phyloP scores from a whole-genome alignment of 2,797 vertebrate genomes.

The Chaetophractus vellerosus region DNA sequence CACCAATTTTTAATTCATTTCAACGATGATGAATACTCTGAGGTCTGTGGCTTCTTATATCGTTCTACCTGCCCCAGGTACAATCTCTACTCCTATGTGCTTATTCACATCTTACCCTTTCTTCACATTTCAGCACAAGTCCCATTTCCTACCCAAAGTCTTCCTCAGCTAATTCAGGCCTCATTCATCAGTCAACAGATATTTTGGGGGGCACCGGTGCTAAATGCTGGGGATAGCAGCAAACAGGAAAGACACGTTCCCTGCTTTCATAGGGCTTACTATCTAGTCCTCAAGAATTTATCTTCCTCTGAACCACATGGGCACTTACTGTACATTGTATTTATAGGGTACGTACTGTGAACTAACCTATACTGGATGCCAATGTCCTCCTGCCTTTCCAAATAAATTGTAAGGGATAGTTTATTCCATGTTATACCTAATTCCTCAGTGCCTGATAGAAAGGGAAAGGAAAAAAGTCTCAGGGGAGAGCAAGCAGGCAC shows the following conservation, averaged over 20 bases:
- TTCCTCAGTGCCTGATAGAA: not conserved
- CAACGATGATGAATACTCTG: not conserved
- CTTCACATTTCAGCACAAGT: constrained; percentile 28
- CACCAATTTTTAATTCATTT: not conserved
- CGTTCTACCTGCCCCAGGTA: not conserved
- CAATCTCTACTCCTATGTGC: not conserved
- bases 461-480: not conserved
- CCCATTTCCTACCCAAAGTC: not conserved
- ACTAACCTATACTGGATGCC: not conserved
- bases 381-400: not conserved
- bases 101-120: not conserved
- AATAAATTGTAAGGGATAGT: not conserved
- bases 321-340: not conserved
- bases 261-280: not conserved
- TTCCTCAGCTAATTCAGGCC: not conserved
- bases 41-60: not conserved
- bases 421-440: not conserved
- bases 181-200: not conserved
- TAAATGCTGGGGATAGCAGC: not conserved
- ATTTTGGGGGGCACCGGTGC: not conserved
- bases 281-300: not conserved
- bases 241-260: not conserved
- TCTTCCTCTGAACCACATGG: not conserved
- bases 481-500: not conserved
- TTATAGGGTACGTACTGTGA: not conserved